Evolutionary conservation across 2,888 invertebrate genomes (phyloP), one percentile per base, ranked within the genome.

Genomic region (Pseudococcus longispinus): DNA sequence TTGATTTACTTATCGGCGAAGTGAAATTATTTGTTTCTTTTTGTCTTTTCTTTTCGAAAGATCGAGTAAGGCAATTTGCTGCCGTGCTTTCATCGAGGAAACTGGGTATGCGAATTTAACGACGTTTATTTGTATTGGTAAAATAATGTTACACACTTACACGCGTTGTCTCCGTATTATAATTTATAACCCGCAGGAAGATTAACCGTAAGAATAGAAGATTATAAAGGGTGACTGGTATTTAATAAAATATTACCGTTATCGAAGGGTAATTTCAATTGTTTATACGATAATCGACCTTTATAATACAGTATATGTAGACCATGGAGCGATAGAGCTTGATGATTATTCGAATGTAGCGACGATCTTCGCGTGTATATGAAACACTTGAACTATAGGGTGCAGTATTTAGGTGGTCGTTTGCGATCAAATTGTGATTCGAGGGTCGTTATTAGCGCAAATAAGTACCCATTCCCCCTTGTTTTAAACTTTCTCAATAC

Each of bases 231-330:
- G 26, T 29, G 29, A 70, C 70, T 29, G 29, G 70, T 70, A 26
- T 26, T 70, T 70, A 70, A 70, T 29, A 70, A 70, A 29, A 32
- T 70, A 70, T 70, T 70, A 70, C 29, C 29, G 13, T 70, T 60
- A 23, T 29, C 9, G 70, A 15, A 70, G 70, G 70, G 70, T 70
- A 70, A 70, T 70, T 70, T 29, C 70, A 29, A 70, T 70, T 70
- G 70, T 70, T 70, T 70, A 70, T 29, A 29, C 29, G 70, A 70
- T 29, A 18, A 29, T 70, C 70, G 70, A 70, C 70, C 70, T 70
- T 70, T 70, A 32, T 29, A 65, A 65, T 26, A n/a, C 51, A 46
- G 37, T 37, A 15, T 46, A 46, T 15, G 44, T 46, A 11, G 51
- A 11, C 51, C 5, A 5, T 32, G 32, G 37, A 37, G n/a, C 37